A percentile compares a stretch with the other conserved stretches of the same genome.
Conservation (phyloP, 2,113 vertebrate species). For the Rhinichthys klamathensis region DNA sequence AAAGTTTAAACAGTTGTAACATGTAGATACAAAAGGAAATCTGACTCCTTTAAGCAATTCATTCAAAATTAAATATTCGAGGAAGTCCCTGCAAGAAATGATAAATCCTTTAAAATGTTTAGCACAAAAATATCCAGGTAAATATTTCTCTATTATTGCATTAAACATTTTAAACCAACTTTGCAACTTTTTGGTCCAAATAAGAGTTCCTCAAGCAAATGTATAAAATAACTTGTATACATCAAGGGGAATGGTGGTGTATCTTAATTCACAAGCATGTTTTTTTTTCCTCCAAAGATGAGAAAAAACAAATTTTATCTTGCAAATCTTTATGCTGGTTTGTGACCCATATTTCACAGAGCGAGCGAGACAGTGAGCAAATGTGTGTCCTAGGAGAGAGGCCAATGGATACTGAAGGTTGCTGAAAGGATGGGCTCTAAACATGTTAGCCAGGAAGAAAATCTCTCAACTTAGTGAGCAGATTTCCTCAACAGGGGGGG, state of each 20-base stretch:
- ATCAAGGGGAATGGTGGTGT: background rate
- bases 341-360: background rate
- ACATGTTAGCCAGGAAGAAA: background rate
- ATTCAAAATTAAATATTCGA: background rate
- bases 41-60: background rate
- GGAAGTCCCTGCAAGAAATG: background rate
- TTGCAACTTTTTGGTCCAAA: background rate
- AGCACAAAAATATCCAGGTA: background rate
- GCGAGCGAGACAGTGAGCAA: background rate
- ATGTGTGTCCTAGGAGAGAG: background rate
- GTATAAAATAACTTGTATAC: background rate
- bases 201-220: background rate
- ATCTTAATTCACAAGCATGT: background rate
- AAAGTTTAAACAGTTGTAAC: background rate
- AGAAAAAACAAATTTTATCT: background rate
- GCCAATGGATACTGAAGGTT: background rate
- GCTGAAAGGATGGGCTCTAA: background rate
- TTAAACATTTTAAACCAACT: background rate
- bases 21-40: background rate
- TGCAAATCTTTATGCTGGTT: background rate
- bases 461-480: background rate
- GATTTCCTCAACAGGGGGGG: background rate
- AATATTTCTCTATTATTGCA: background rate
- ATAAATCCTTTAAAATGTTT: background rate
- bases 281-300: background rate